Evolutionary conservation across 2,888 invertebrate genomes (phyloP).

Genomic region (Baronia brevicornis): DNA sequence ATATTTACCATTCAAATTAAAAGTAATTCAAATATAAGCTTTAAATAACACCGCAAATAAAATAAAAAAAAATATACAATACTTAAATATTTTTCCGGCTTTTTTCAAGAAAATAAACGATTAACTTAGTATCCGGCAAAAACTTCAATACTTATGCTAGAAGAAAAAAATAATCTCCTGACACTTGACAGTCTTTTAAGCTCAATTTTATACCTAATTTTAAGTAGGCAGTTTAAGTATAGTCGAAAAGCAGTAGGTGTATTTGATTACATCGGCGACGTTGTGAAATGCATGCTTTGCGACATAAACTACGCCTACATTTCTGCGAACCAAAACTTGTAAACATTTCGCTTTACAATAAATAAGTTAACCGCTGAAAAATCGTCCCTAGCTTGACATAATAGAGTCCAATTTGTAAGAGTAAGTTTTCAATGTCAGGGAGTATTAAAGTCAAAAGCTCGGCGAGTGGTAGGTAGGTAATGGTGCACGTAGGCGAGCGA

Average conservation of each 20-base stretch:
- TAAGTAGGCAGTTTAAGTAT: constrained; percentile 31
- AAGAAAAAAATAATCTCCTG: constrained; percentile 6
- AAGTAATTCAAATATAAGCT: too few relatives aligned
- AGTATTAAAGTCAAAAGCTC: constrained; percentile 35
- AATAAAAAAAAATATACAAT: constrained; percentile 48
- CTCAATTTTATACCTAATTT: constrained; percentile 18
- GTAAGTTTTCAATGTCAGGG: constrained; percentile 26
- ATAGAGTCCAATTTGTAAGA: constrained; percentile 19
- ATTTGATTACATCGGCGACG: constrained; percentile 40
- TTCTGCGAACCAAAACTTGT: constrained; percentile 36
- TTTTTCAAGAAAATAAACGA: too few relatives aligned
- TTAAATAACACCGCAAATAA: too few relatives aligned
- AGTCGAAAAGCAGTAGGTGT: constrained; percentile 39
- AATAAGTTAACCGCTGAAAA: constrained; percentile 17
- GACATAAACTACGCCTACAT: constrained; percentile 30
- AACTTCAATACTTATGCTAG: constrained; percentile 12
- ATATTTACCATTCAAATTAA: too few relatives aligned
- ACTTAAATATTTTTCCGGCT: constrained; percentile 26
- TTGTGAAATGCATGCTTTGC: constrained; percentile 49
- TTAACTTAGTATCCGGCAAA: constrained; percentile 16
- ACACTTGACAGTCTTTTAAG: constrained; percentile 2
- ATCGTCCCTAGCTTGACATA: constrained; percentile 22
- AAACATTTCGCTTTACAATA: constrained; percentile 19
- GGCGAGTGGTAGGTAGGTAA: constrained; percentile 38
- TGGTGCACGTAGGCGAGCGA: constrained; percentile 44